Conservation (phyloP, 2,113 vertebrate genomes). For the Thermophis baileyi region DNA sequence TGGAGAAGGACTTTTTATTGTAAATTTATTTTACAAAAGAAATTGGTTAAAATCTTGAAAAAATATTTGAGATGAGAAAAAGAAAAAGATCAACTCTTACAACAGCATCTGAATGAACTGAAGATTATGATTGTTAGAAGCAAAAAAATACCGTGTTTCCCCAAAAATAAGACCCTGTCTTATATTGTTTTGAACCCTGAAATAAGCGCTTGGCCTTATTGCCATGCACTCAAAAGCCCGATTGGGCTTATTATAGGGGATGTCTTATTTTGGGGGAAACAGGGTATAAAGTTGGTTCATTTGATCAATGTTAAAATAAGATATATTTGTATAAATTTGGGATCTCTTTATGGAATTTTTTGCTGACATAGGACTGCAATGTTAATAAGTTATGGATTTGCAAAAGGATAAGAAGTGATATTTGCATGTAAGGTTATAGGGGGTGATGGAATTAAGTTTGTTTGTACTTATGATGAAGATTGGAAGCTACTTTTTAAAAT, state of each 20-base stretch:
- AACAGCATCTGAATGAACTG: background rate
- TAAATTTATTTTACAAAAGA: background rate
- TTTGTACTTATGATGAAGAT: background rate
- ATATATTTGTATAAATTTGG: no score
- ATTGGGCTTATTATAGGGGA: no score
- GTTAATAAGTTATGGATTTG: background rate
- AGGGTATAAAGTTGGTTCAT: background rate
- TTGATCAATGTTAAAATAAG: background rate
- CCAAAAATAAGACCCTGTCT: no score
- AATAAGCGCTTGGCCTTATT: no score
- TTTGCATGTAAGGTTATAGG: background rate
- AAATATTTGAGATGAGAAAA: background rate
- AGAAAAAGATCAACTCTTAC: background rate
- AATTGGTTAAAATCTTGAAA: background rate
- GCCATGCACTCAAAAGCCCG: no score
- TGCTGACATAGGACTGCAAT: background rate
- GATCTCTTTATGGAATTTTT: background rate
- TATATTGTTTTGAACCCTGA: no score
- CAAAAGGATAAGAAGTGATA: background rate
- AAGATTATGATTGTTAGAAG: background rate
- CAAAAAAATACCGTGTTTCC: no score
- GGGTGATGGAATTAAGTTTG: background rate
- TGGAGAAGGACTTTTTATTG: background rate
- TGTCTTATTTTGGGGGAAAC: no score
- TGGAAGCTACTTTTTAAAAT: background rate